Base-by-base conservation (phyloP, 2,113 vertebrate species). In the Cichladusa arquata region DNA sequence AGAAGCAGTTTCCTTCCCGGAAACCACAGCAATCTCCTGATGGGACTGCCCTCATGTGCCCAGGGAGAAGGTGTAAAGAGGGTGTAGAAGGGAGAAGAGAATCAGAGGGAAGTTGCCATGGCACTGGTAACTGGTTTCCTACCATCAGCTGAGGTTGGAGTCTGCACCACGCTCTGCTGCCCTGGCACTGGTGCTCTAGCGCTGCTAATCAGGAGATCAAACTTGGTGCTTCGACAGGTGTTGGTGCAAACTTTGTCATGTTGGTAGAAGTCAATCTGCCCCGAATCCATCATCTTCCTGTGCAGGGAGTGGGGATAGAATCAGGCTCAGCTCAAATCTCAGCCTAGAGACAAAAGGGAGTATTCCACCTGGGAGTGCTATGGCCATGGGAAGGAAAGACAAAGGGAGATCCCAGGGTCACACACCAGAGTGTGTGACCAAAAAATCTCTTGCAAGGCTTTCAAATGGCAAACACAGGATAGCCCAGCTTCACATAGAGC, bases 211-310 rank as follows among this genome's bases (percentile, higher is more conserved):
- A 99, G 98, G 95, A 99, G 98, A 90, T 99, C 99, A 44, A 99
- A 99, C 94, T 99, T 99, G 90, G 99, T 99, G 97, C 99, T 99
- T 96, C 99, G 98, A 94, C 99, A 99, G 67, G 99, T 99, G 97
- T 99, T 99, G 97, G 99, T 99, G 97, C 99, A 99, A 72, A 99
- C 98, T 17, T 98, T 98, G 96, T 99, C 98, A 1, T 99, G 99
- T 79, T 99, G 99, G 97, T 99, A 99, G 96, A 99, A 99, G 94
- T 99, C 99, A 48, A 99, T 99, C 96, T 99, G 99, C 62, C 99
- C 99, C 0, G 98, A 99, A 94, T 99, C 99, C 99, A 99, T 99
- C 99, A 99, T 99, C 97, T 99, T 99, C 97, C 99, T 99, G 96
- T 80, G 42, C 65, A 94, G 85, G 97, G 58, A 83, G 94, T 24